phyloP scores from a whole-genome alignment of 2,113 vertebrate genomes.

The Nycticorax nycticorax region DNA sequence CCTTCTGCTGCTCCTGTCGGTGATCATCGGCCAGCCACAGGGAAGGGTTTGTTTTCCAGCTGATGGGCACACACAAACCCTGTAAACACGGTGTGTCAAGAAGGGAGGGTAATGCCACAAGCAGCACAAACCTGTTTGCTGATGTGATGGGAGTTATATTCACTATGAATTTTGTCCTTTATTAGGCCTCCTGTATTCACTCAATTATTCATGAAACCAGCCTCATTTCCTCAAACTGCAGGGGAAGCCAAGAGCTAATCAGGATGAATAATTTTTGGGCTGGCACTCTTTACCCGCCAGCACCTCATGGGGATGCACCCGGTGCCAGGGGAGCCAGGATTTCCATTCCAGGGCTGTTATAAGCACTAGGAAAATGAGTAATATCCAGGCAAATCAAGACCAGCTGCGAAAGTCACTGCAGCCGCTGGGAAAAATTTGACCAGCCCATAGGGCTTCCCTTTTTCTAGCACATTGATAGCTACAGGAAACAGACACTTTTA shows the following conservation, averaged over 20 bases:
- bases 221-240: background rate
- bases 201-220: background rate
- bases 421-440: background rate
- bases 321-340: background rate
- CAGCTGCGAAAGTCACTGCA: conserved; percentile 22
- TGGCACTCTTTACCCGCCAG: background rate
- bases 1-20: rapidly evolving
- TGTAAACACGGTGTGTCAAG: rapidly evolving
- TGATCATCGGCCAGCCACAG: background rate
- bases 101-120: background rate
- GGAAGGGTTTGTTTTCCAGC: background rate
- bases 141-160: rapidly evolving
- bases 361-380: background rate
- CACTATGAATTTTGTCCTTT: background rate
- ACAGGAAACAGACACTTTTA: conserved; percentile 23
- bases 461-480: background rate
- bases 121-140: background rate
- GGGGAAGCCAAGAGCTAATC: background rate
- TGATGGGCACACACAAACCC: background rate
- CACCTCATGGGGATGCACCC: background rate
- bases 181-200: background rate
- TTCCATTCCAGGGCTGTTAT: background rate
- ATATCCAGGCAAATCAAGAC: conserved; percentile 21
- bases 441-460: background rate
- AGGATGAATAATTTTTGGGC: background rate